Conservation (phyloP, 2,797 vertebrate species). For the Botia kubotai region DNA sequence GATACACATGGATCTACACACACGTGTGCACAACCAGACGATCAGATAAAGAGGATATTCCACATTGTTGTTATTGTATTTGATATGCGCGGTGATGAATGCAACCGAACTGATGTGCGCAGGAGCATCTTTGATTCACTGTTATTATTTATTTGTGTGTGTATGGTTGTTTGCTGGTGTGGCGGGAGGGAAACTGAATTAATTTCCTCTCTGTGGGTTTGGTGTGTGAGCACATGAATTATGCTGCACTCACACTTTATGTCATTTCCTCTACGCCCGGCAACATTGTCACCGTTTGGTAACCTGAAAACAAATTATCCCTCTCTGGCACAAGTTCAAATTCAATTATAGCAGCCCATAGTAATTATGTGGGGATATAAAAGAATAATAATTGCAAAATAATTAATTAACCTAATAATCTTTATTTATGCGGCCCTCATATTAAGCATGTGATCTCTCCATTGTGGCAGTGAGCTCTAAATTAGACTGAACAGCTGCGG, state of each 20-base stretch:
- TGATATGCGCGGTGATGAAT: constrained; percentile 71
- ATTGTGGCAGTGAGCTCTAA: constrained; percentile 76
- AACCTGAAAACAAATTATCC: constrained; percentile 98
- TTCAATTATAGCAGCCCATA: constrained; percentile 94
- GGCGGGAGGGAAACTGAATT: constrained; percentile 74
- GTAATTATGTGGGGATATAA: constrained; percentile 95
- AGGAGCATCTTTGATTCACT: constrained; percentile 65
- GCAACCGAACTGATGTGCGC: constrained; percentile 52
- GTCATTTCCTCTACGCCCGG: constrained; percentile 92
- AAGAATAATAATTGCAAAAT: constrained; percentile 97
- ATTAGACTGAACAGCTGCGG: constrained; percentile 43
- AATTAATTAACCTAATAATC: constrained; percentile 97
- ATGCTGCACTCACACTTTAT: constrained; percentile 76
- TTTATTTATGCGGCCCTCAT: constrained; percentile 89
- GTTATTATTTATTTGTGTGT: constrained; percentile 78
- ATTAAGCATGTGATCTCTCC: constrained; percentile 87
- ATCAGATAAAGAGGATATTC: constrained; percentile 73
- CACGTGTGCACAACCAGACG: constrained; percentile 49
- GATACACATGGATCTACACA: constrained; percentile 53
- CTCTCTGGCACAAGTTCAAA: constrained; percentile 92
- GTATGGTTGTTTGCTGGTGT: constrained; percentile 75
- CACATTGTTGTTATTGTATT: constrained; percentile 71
- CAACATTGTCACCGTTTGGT: constrained; percentile 93
- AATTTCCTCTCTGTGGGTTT: constrained; percentile 81
- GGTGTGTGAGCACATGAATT: constrained; percentile 79